Conservation (phyloP, 2,113 vertebrate genomes). For the Anarrhichthys ocellatus region DNA sequence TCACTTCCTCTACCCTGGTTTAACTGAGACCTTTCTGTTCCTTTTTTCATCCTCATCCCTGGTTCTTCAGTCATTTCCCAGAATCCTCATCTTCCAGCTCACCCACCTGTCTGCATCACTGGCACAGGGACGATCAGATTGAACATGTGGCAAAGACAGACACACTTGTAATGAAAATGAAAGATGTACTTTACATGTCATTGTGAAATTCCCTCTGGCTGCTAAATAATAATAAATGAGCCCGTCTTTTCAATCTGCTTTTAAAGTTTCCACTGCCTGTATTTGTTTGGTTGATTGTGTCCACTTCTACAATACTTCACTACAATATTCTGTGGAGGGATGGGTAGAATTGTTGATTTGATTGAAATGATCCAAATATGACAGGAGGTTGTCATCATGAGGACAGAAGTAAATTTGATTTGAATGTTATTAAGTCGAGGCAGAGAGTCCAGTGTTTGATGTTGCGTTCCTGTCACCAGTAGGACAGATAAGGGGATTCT, state of each 20-base stretch:
- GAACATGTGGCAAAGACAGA: constrained; percentile 27
- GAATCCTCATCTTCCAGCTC: constrained; percentile 37
- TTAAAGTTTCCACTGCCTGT: background rate
- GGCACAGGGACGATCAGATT: constrained; percentile 60
- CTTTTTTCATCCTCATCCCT: constrained; percentile 6
- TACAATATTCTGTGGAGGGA: background rate
- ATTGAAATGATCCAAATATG: constrained; percentile 47
- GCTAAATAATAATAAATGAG: background rate
- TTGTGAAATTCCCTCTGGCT: constrained; percentile 10
- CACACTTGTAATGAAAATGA: constrained; percentile 3
- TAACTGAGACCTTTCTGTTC: constrained; percentile 35
- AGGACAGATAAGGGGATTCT: constrained; percentile 84
- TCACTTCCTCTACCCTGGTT: background rate
- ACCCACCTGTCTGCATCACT: constrained; percentile 46
- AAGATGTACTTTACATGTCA: constrained; percentile 2
- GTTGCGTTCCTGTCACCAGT: constrained; percentile 81
- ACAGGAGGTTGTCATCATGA: constrained; percentile 63
- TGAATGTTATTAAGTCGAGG: constrained; percentile 61
- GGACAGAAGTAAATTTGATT: constrained; percentile 65
- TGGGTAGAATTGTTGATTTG: constrained; percentile 37
- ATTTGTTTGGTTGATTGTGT: background rate
- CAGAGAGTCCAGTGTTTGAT: constrained; percentile 77
- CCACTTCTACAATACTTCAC: background rate
- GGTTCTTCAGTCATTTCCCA: constrained; percentile 34
- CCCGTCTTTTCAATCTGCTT: background rate